Conservation (phyloP, 2,797 vertebrate species). For the Orestias chungarensis region DNA sequence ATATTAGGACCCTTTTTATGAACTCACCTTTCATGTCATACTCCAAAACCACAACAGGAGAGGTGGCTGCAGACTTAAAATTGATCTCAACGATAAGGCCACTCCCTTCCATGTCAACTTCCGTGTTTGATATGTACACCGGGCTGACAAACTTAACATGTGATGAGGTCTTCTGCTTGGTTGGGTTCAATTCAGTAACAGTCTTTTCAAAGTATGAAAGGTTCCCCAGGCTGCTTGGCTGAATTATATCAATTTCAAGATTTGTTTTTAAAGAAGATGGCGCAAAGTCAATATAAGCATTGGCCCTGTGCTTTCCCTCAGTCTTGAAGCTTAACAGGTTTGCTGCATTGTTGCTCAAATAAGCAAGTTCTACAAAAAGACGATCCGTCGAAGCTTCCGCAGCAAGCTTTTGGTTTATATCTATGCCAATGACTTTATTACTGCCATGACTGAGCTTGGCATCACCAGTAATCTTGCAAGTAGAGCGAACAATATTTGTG, state of each 20-base stretch:
- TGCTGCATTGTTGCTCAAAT: constrained; percentile 80
- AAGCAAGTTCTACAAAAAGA: constrained; percentile 83
- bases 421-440: constrained; percentile 77
- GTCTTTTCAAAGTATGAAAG: constrained; percentile 75
- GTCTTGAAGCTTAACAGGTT: constrained; percentile 71
- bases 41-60: constrained; percentile 83
- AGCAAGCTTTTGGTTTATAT: constrained; percentile 83
- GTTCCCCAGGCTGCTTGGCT: constrained; percentile 80
- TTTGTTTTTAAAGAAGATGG: constrained; percentile 76
- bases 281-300: constrained; percentile 81
- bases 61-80: constrained; percentile 84
- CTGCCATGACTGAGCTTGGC: constrained; percentile 69
- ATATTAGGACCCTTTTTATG: neutral
- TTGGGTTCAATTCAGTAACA: constrained; percentile 70
- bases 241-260: constrained; percentile 80
- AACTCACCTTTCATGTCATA: constrained; percentile 89
- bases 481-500: constrained; percentile 82
- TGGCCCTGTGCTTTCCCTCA: constrained; percentile 80
- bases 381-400: constrained; percentile 81
- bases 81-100: constrained; percentile 77
- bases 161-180: constrained; percentile 81
- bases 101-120: constrained; percentile 73
- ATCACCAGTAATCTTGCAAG: constrained; percentile 76
- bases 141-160: constrained; percentile 81
- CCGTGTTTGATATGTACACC: constrained; percentile 82